Conservation (phyloP, 2,888 invertebrate species). For the Scrobipalpa atriplicella region DNA sequence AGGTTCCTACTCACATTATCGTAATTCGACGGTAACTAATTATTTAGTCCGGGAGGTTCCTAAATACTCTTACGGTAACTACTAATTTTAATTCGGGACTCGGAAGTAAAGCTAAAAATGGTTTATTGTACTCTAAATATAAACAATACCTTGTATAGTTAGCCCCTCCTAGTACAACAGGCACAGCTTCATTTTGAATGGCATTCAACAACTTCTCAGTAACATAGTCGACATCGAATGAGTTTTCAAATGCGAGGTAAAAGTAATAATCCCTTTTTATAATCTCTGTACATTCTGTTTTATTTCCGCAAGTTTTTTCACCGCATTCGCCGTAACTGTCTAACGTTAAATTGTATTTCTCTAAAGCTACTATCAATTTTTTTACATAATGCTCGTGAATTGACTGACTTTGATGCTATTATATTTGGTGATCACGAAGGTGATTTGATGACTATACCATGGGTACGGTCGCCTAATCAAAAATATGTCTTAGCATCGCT, state of each 20-base stretch:
- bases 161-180: slow-evolving; percentile 84
- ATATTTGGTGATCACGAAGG: slow-evolving; percentile 35
- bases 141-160: slow-evolving; percentile 39
- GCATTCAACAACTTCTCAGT: slow-evolving; percentile 43
- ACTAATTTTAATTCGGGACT: too few species aligned
- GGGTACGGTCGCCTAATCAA: slow-evolving; percentile 51
- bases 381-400: slow-evolving; percentile 30
- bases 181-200: slow-evolving; percentile 71
- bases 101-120: too few species aligned
- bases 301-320: slow-evolving; percentile 36
- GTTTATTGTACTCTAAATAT: too few species aligned
- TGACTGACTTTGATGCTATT: slow-evolving; percentile 49
- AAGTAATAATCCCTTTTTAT: slow-evolving; percentile 58
- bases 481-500: slow-evolving; percentile 62
- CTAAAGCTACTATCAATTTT: background rate
- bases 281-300: slow-evolving; percentile 45
- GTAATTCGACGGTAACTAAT: too few species aligned
- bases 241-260: slow-evolving; percentile 64
- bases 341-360: slow-evolving; percentile 36
- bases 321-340: slow-evolving; percentile 44
- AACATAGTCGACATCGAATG: slow-evolving; percentile 60
- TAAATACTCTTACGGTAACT: too few species aligned
- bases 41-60: too few species aligned
- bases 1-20: too few species aligned
- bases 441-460: slow-evolving; percentile 39